A percentile compares a stretch with the other conserved stretches of the same genome.
Conservation (phyloP, 2,113 vertebrate genomes). For the Entelurus aequoreus region DNA sequence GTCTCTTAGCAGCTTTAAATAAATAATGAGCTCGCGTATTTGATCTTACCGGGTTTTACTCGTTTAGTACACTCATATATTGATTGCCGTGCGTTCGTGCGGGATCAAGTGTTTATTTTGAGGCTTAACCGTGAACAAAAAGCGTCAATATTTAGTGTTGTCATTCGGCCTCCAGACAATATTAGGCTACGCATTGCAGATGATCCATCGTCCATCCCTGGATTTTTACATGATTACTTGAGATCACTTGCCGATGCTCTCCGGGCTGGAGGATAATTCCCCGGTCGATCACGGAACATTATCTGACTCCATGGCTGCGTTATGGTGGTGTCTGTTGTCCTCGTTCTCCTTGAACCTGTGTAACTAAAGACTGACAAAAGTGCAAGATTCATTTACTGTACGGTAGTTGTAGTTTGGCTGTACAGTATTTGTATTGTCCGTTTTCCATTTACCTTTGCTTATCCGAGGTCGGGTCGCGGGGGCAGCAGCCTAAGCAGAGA, state of each 20-base stretch:
- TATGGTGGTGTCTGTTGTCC: neutral
- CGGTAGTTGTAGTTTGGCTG: too few relatives aligned
- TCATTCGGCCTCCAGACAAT: neutral
- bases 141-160: neutral
- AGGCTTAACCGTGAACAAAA: neutral
- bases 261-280: neutral
- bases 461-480: too few relatives aligned
- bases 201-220: slow-evolving; percentile 43
- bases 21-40: neutral
- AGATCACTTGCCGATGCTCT: slow-evolving; percentile 43
- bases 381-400: too few relatives aligned
- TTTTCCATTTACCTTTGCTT: too few relatives aligned
- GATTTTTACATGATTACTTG: slow-evolving; percentile 25
- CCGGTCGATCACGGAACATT: neutral
- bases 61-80: slow-evolving; percentile 1
- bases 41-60: neutral
- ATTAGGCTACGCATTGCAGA: slow-evolving; percentile 85
- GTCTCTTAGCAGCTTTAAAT: slow-evolving; percentile 1
- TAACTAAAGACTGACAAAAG: too few relatives aligned
- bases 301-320: neutral
- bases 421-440: too few relatives aligned
- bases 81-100: too few relatives aligned
- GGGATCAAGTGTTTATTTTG: neutral
- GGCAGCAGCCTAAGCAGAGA: too few relatives aligned
- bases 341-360: too few relatives aligned